Conservation (phyloP, 1,140 invertebrate genomes). For the Portunus trituberculatus region DNA sequence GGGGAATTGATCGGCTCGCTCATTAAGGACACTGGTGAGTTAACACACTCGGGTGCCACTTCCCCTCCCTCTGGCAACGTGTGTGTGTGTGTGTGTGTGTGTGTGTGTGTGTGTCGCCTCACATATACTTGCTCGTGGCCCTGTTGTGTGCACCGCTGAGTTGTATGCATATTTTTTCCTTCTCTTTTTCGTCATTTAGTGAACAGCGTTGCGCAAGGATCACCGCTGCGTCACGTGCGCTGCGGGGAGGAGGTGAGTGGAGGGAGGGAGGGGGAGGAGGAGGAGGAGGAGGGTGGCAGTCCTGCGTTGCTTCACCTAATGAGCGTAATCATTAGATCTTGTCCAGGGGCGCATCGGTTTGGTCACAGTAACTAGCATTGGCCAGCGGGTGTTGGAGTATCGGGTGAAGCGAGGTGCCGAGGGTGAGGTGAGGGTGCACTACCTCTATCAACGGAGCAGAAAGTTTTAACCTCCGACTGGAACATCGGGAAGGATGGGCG, state of each 20-base stretch:
- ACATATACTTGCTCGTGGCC: too few species aligned
- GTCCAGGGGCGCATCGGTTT: not conserved
- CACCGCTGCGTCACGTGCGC: not conserved
- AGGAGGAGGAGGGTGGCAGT: not conserved
- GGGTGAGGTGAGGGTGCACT: too few species aligned
- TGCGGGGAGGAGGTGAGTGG: not conserved
- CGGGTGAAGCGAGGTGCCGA: too few species aligned
- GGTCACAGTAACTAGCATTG: not conserved
- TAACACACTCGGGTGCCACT: not conserved
- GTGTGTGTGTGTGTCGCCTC: not conserved
- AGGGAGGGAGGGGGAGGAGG: not conserved
- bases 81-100: slow-evolving; percentile 11
- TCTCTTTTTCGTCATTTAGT: too few species aligned
- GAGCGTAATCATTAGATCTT: not conserved
- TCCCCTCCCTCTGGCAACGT: not conserved
- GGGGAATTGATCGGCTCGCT: not conserved
- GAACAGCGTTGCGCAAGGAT: not conserved
- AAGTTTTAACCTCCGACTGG: too few species aligned
- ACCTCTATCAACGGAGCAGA: too few species aligned
- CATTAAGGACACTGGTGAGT: slow-evolving; percentile 6
- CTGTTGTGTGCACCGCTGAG: too few species aligned
- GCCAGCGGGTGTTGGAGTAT: not conserved
- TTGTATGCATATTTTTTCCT: too few species aligned
- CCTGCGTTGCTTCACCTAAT: not conserved
- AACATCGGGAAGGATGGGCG: too few species aligned